Evolutionary conservation across 2,113 vertebrate genomes (phyloP), one percentile per base, ranked within the genome.

Genomic region (Semnornis frantzii): DNA sequence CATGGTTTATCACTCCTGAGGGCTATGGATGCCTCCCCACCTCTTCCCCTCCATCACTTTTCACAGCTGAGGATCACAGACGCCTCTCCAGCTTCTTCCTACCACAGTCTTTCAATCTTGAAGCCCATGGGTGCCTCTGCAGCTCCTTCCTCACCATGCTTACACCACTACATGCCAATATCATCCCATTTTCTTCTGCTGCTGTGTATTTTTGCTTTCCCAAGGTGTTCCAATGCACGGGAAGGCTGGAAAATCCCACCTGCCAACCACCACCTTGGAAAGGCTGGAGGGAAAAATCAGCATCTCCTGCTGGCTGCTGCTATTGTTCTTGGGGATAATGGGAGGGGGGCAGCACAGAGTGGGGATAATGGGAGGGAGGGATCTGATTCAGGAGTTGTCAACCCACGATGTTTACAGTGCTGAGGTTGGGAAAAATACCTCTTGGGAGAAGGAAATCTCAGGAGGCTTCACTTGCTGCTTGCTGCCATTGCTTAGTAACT

Each of bases 351-450:
- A 18, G 50, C 0, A 12, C 37, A 5, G 46, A 52, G 33, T 37
- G 70, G 60, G 71, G 44, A 54, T 23, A 24, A 50, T 50, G 48
- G 48, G 48, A 55, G 52, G 52, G 52, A 25, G 25, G 23, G 52
- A 79, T 93, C 94, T 96, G 92, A 93, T 83, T 96, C 96, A 92
- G 7, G 65, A 20, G 50, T 91, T 87, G 84, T 39, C 91, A 94
- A 17, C 94, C 90, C 84, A 85, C 95, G 46, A 0, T 76, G 92
- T 80, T 95, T 85, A 79, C 89, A 91, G 87, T 39, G 0, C 92
- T 72, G 13, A 59, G 81, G 60, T 50, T 87, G 84, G 82, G 94
- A 95, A 94, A 92, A 95, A 90, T 96, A 95, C 89, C 94, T 92
- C 83, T 77, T 95, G 87, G 18, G 62, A 91, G 78, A 44, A 62